A percentile compares a stretch with the other conserved stretches of the same genome.
Evolutionary conservation across 2,797 vertebrate genomes (phyloP).

Genomic region (Chrosomus eos): DNA sequence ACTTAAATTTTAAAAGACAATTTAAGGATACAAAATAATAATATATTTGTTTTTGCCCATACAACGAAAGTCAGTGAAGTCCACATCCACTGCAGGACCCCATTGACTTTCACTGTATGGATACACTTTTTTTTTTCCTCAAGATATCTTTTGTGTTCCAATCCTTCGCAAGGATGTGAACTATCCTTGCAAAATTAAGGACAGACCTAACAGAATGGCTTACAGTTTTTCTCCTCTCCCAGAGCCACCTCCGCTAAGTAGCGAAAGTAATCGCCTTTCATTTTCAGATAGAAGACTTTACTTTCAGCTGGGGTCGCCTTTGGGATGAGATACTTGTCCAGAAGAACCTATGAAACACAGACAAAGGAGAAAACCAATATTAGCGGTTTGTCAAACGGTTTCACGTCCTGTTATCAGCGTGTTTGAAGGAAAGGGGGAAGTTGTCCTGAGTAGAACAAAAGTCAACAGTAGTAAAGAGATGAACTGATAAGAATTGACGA

Average conservation of each 20-base stretch:
- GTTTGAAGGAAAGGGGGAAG: neutral
- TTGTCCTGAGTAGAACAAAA: neutral
- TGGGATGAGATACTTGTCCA: constrained; percentile 91
- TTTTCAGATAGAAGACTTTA: constrained; percentile 98
- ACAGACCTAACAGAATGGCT: constrained; percentile 49
- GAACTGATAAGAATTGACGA: constrained; percentile 11
- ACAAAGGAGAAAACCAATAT: neutral
- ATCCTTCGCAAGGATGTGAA: no score
- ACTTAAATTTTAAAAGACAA: neutral
- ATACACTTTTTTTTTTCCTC: no score
- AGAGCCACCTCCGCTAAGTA: constrained; percentile 94
- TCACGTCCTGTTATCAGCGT: neutral
- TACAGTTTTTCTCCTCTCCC: constrained; percentile 83
- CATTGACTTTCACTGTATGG: no score
- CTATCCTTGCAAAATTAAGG: neutral
- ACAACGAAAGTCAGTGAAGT: neutral
- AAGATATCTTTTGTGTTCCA: neutral
- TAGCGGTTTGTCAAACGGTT: neutral
- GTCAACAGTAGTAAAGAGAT: constrained; percentile 6
- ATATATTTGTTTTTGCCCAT: neutral
- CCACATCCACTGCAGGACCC: neutral
- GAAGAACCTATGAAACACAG: constrained; percentile 80
- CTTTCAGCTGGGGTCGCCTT: constrained; percentile 86
- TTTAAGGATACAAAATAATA: neutral
- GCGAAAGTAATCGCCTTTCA: constrained; percentile 97